Percentiles rank a stretch among this genome's conserved stretches.
These are phyloP conservation scores for Chrysogorgia sp. DNA, from an alignment of 92 coral and sea anemone genomes.

Conservation along the genomic window DNA sequence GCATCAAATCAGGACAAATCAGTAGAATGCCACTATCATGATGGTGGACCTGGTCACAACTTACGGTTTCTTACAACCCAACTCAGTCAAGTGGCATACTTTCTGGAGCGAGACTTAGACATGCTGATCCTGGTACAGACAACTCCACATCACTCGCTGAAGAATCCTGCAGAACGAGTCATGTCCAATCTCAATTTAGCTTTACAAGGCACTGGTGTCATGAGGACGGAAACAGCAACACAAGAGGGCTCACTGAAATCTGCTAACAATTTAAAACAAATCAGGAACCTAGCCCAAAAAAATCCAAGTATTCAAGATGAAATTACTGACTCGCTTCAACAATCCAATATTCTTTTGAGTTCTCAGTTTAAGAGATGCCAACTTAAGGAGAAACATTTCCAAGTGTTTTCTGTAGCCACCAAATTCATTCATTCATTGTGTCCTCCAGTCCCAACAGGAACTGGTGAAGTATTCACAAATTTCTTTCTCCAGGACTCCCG, in stretches of 20 bases:
- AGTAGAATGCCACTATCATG: constrained; percentile 42
- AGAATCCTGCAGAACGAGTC: constrained; percentile 61
- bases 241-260: constrained; percentile 45
- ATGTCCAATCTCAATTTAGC: constrained; percentile 61
- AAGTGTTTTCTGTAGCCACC: too few species aligned
- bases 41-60: constrained; percentile 69
- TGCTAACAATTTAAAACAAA: too few species aligned
- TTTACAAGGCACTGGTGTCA: constrained; percentile 45
- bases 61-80: constrained; percentile 35
- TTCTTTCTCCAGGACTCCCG: too few species aligned
- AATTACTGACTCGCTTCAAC: too few species aligned
- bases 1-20: constrained; percentile 3
- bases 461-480: too few species aligned
- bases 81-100: constrained; percentile 52
- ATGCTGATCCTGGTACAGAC: constrained; percentile 49
- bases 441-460: too few species aligned
- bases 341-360: too few species aligned
- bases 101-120: constrained; percentile 43
- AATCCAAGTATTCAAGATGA: too few species aligned
- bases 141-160: constrained; percentile 54
- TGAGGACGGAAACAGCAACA: constrained; percentile 45
- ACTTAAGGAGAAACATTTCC: too few species aligned
- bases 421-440: too few species aligned
- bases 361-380: too few species aligned
- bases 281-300: too few species aligned